phyloP scores from a whole-genome alignment of 2,113 vertebrate genomes.

The Carlito syrichta region DNA sequence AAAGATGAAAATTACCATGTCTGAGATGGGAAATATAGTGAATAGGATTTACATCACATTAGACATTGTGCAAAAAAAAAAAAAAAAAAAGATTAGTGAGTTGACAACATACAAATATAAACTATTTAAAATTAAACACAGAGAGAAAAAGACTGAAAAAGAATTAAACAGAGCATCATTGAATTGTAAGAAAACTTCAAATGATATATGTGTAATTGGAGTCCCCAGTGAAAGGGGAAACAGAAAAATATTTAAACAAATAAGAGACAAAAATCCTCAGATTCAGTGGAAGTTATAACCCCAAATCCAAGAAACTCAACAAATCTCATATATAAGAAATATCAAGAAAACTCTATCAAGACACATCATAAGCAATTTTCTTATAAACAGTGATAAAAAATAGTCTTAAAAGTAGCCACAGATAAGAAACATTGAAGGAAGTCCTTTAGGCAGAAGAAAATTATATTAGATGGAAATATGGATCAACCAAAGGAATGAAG shows the following conservation, averaged over 20 bases:
- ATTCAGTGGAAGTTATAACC: neutral
- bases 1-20: neutral
- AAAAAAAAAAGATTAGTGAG: neutral
- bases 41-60: neutral
- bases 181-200: neutral
- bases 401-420: neutral
- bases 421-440: neutral
- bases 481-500: neutral
- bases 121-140: neutral
- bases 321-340: neutral
- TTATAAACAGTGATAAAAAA: neutral
- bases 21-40: neutral
- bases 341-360: neutral
- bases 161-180: neutral
- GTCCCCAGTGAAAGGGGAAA: neutral
- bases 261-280: neutral
- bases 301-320: neutral
- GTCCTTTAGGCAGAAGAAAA: neutral
- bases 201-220: neutral
- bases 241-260: neutral
- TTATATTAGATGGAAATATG: neutral
- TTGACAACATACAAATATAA: neutral
- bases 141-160: neutral
- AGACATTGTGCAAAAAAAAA: neutral
- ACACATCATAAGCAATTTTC: neutral